Base-by-base conservation (phyloP, 2,797 vertebrate species). In the Amphiprion clarkii region DNA sequence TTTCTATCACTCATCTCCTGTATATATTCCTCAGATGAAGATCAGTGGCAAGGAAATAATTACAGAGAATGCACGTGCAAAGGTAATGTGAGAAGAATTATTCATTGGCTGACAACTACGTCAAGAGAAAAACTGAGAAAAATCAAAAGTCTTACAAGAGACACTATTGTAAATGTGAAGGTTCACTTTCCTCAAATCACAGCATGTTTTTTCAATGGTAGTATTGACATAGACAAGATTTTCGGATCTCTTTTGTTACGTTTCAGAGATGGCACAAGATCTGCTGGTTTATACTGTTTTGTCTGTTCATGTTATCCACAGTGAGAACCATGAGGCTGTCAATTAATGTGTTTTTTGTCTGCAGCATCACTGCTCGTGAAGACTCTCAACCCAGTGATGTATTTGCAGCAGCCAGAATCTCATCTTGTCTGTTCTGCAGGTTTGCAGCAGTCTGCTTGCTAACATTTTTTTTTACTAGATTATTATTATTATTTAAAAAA, bases 11-110 rank as follows among this genome's bases (percentile, higher is more conserved):
- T 63, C 67, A 81, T 72, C 64, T 80, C 71, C 12, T 56, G 6
- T 23, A 23, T 23, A 60, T 64, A 79, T 63, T 51, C 39, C 36
- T 72, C 14, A 23, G 72, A 71, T 17, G 5, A 13, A 53, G 61
- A 82, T 77, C 51, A 67, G 66, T n/a, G 66, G 36, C 1, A 17
- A 51, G 72, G 56, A 81, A 84, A 80, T 79, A 78, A 87, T 74
- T 76, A 23, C 39, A 53, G 39, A 51, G 52, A 75, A 42, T 51
- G 52, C 36, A 73, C 57, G 48, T 39, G 59, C 19, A 67, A 68
- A 71, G 42, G 29, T 1, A 6, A 46, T 66, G 52, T 67, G 53
- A 67, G 44, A 76, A 16, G 56, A 77, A 66, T 80, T 33, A 66
- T 29, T 84, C 67, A 78, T 87, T 62, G 69, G 6, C 72, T 78